phyloP scores from a whole-genome alignment of 2,797 vertebrate genomes.

The Rhinogobio ventralis region DNA sequence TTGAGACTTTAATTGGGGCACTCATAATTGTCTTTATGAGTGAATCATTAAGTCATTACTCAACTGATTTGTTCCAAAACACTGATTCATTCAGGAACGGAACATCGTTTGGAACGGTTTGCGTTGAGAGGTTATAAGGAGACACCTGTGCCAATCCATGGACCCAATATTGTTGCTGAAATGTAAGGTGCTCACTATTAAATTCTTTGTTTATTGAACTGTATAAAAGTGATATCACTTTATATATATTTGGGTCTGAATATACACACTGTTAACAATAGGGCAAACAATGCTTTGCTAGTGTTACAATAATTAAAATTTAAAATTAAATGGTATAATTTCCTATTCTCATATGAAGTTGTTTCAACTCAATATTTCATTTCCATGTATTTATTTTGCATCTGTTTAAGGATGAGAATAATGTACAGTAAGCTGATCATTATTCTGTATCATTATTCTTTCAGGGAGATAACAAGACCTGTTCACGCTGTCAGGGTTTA shows the following conservation, averaged over 20 bases:
- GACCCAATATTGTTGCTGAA: neutral
- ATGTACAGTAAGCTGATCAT: neutral
- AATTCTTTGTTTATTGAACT: neutral
- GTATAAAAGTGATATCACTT: neutral
- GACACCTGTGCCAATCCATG: neutral
- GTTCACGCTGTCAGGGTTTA: constrained; percentile 6
- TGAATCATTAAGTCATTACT: neutral
- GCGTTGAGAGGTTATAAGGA: neutral
- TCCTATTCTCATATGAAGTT: neutral
- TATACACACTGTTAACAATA: neutral
- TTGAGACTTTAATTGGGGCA: too few species aligned
- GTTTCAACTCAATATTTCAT: neutral
- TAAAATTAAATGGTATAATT: neutral
- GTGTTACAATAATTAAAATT: neutral
- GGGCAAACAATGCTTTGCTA: neutral
- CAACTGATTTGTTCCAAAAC: neutral
- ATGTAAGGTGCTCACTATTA: neutral
- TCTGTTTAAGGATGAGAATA: neutral
- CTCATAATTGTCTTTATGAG: neutral
- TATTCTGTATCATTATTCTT: neutral
- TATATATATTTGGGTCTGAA: neutral
- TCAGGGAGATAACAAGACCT: neutral
- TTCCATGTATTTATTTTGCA: neutral
- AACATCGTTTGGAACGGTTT: neutral
- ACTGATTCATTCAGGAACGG: neutral